These are phyloP conservation scores for Hypomecis punctinalis DNA, from an alignment of 2,888 invertebrate species.

Conservation along the genomic window DNA sequence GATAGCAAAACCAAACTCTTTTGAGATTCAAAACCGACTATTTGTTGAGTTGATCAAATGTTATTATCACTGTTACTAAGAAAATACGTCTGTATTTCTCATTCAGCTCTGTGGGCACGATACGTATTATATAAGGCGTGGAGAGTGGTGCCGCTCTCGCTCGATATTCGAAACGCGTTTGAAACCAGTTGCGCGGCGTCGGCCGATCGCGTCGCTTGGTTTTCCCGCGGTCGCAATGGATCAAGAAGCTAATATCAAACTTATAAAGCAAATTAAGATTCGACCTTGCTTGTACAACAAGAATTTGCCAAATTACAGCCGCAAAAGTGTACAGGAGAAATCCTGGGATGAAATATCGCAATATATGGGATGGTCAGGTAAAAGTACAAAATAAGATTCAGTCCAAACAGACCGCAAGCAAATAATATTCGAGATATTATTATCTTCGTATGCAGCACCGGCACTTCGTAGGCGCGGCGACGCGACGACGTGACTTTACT, in stretches of 20 bases:
- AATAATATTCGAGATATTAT: neutral
- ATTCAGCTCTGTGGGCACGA: neutral
- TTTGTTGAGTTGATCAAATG: no score
- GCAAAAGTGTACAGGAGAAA: constrained; percentile 15
- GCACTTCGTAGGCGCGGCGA: no score
- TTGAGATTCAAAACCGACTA: no score
- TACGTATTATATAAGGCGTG: no score
- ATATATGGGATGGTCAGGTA: constrained; percentile 24
- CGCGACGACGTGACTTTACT: no score
- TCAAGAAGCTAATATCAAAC: constrained; percentile 14
- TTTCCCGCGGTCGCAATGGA: neutral
- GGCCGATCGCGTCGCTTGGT: constrained; percentile 1
- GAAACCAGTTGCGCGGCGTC: constrained; percentile 4
- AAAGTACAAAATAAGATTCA: neutral
- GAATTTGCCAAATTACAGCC: constrained; percentile 5
- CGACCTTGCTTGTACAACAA: constrained; percentile 26
- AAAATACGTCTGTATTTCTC: neutral
- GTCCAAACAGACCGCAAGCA: neutral
- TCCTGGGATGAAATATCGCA: constrained; percentile 23
- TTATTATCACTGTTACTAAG: no score
- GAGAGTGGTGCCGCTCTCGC: neutral
- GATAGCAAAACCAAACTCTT: no score
- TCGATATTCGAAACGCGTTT: neutral
- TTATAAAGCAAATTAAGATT: constrained; percentile 20
- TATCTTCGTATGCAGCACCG: neutral